These are phyloP conservation scores for Lophochroa leadbeateri DNA, from an alignment of 2,113 vertebrate genomes.

Conservation along the genomic window DNA sequence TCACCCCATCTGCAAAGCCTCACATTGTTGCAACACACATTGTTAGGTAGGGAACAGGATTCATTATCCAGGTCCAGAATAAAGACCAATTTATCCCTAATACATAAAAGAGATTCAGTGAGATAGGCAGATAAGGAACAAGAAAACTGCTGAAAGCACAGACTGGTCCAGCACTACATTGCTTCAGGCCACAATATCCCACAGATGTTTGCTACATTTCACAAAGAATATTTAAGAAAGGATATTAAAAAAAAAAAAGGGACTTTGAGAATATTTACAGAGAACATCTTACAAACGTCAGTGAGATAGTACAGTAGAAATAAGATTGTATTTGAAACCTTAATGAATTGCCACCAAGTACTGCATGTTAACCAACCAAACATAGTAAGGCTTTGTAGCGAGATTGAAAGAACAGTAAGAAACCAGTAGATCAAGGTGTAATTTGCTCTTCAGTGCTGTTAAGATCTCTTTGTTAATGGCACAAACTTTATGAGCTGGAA, in stretches of 20 bases:
- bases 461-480: neutral
- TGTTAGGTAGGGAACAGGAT: neutral
- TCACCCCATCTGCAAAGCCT: neutral
- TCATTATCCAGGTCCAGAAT: neutral
- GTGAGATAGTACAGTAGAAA: neutral
- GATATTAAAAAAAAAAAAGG: neutral
- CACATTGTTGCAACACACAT: neutral
- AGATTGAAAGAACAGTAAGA: neutral
- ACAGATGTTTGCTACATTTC: neutral
- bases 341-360: neutral
- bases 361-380: neutral
- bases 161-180: neutral
- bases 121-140: neutral
- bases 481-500: neutral
- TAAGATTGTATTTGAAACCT: neutral
- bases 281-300: neutral
- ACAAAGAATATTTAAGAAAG: neutral
- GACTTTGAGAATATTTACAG: neutral
- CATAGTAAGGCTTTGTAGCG: neutral
- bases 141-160: neutral
- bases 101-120: neutral
- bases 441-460: neutral
- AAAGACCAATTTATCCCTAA: neutral
- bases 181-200: neutral
- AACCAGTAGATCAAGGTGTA: neutral